phyloP scores from a whole-genome alignment of 2,888 invertebrate species.

The Pherbina coryleti region DNA sequence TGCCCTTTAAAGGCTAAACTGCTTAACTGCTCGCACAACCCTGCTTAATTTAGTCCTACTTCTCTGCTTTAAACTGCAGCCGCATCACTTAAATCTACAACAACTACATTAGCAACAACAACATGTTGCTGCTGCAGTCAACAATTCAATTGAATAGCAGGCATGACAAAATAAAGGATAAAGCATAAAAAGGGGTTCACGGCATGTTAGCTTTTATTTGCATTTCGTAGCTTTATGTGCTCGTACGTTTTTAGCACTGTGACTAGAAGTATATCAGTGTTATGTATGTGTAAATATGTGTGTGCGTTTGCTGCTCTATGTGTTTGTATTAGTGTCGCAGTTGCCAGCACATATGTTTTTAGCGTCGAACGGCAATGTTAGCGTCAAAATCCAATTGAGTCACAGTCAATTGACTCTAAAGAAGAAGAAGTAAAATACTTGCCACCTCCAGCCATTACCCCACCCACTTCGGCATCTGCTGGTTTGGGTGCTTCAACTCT shows the following conservation, averaged over 20 bases:
- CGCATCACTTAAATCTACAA: no score
- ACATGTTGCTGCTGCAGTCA: conserved; percentile 16
- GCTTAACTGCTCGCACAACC: no score
- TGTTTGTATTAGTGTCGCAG: conserved; percentile 18
- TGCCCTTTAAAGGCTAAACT: no score
- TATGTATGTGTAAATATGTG: background rate
- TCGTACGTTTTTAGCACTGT: conserved; percentile 3
- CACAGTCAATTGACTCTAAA: conserved; percentile 49
- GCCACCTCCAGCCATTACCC: background rate
- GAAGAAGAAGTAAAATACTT: conserved; percentile 29
- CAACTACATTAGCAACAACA: background rate
- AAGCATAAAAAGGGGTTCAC: conserved; percentile 17
- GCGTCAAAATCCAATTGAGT: conserved; percentile 48
- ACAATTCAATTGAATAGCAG: conserved; percentile 29
- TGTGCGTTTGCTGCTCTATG: background rate
- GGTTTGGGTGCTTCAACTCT: background rate
- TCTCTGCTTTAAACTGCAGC: no score
- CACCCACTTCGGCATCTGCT: background rate
- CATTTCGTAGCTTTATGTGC: background rate
- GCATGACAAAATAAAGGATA: conserved; percentile 22
- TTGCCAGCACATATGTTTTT: conserved; percentile 15
- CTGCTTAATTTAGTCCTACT: no score
- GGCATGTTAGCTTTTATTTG: conserved; percentile 29
- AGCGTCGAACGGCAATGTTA: conserved; percentile 22
- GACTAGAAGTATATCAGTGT: no score